Conservation (phyloP, 2,797 vertebrate genomes). For the Xerus rutilus region DNA sequence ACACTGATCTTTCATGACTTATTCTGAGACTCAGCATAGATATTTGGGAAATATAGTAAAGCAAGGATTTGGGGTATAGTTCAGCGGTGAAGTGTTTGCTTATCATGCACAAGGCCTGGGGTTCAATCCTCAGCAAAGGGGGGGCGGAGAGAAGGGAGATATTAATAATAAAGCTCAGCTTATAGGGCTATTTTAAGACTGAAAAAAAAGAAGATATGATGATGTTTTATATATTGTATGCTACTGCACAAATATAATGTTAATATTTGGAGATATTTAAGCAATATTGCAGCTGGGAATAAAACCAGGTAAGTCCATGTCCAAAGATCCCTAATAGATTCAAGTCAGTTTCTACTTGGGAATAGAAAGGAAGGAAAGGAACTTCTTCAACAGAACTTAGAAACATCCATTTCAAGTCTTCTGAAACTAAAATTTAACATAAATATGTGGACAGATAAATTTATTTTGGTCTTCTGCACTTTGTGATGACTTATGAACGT, state of each 20-base stretch:
- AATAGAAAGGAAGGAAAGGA: not conserved
- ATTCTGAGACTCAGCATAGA: not conserved
- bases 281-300: conserved; percentile 39
- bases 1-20: not conserved
- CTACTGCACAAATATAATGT: not conserved
- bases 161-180: not conserved
- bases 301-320: not conserved
- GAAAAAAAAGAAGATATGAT: not conserved
- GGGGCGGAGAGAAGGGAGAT: not conserved
- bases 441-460: not conserved
- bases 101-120: not conserved
- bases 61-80: not conserved
- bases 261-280: conserved; percentile 38
- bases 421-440: not conserved
- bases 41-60: not conserved
- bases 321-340: not conserved
- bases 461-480: not conserved
- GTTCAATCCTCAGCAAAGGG: not conserved
- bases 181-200: not conserved
- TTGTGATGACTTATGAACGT: not conserved
- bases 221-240: not conserved
- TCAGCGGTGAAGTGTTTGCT: not conserved
- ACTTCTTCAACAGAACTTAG: not conserved
- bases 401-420: not conserved
- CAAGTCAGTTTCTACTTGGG: not conserved